These are phyloP conservation scores for Noctua janthina DNA, from an alignment of 2,888 invertebrate species.

Conservation along the genomic window DNA sequence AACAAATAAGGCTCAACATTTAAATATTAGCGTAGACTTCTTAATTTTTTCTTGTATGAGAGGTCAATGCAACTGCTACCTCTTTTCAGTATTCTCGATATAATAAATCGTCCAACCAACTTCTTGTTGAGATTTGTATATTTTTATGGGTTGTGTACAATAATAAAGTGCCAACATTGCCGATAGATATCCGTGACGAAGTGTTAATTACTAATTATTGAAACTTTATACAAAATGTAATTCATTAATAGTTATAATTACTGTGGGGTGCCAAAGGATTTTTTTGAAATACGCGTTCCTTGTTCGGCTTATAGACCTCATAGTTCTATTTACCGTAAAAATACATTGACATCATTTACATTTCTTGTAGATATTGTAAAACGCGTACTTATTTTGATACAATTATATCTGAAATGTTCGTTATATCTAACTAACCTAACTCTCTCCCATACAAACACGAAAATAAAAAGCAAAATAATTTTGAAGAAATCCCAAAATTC, in stretches of 20 bases:
- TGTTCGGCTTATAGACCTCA: conserved; percentile 48
- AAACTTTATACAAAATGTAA: conserved; percentile 54
- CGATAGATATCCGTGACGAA: conserved; percentile 55
- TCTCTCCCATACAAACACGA: conserved; percentile 32
- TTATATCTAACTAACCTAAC: conserved; percentile 45
- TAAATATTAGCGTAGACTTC: neutral
- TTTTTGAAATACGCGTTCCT: conserved; percentile 9
- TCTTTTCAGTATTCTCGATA: conserved; percentile 24
- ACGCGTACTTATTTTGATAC: conserved; percentile 36
- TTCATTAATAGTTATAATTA: conserved; percentile 34
- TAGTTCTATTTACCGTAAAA: conserved; percentile 52
- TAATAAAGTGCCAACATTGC: conserved; percentile 50
- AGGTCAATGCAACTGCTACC: conserved; percentile 44
- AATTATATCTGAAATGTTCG: conserved; percentile 11
- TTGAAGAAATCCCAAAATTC: conserved; percentile 23
- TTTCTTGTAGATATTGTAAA: conserved; percentile 36
- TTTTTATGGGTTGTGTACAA: conserved; percentile 50
- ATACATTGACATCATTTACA: conserved; percentile 39
- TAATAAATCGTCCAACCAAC: conserved; percentile 45
- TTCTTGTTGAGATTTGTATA: conserved; percentile 52
- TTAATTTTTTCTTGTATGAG: neutral
- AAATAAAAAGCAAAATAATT: neutral
- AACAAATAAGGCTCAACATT: neutral
- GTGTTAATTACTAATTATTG: conserved; percentile 25
- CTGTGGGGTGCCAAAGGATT: conserved; percentile 5